phyloP scores from a whole-genome alignment of 2,797 vertebrate species.

The Macrochelys suwanniensis region DNA sequence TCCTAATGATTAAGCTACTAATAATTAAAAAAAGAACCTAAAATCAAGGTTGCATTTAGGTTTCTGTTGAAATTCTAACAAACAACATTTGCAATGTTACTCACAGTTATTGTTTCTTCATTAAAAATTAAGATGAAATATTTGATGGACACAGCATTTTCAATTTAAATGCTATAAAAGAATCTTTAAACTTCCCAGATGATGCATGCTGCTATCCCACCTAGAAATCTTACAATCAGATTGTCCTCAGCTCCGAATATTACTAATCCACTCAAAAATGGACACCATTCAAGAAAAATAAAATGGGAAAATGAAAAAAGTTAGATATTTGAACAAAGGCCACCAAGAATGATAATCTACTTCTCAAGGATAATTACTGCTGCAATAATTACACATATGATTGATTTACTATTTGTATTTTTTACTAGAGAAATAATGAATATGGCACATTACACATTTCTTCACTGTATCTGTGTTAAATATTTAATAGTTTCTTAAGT shows the following conservation, averaged over 20 bases:
- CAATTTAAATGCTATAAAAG: conserved; percentile 38
- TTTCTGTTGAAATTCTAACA: conserved; percentile 41
- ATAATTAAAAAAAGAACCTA: conserved; percentile 45
- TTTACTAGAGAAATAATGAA: conserved; percentile 71
- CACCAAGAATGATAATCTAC: conserved; percentile 65
- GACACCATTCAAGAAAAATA: conserved; percentile 59
- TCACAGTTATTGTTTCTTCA: conserved; percentile 54
- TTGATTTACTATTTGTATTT: conserved; percentile 66
- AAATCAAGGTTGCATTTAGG: conserved; percentile 19
- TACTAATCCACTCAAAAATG: conserved; percentile 53
- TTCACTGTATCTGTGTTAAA: conserved; percentile 33
- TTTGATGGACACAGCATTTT: conserved; percentile 55
- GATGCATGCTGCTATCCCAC: conserved; percentile 51
- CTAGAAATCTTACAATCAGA: conserved; percentile 33
- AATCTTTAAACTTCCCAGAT: conserved; percentile 51
- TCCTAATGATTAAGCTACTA: conserved; percentile 46
- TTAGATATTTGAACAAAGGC: conserved; percentile 62
- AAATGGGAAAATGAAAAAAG: conserved; percentile 46
- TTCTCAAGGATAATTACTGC: conserved; percentile 65
- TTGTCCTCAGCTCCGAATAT: conserved; percentile 51
- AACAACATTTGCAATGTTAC: conserved; percentile 16
- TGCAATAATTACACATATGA: conserved; percentile 66
- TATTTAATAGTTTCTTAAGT: conserved; percentile 58
- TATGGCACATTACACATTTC: conserved; percentile 65
- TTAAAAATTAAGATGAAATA: conserved; percentile 43